These are phyloP conservation scores for Acarapis woodi DNA, from an alignment of 1,140 invertebrate genomes.

Conservation along the genomic window DNA sequence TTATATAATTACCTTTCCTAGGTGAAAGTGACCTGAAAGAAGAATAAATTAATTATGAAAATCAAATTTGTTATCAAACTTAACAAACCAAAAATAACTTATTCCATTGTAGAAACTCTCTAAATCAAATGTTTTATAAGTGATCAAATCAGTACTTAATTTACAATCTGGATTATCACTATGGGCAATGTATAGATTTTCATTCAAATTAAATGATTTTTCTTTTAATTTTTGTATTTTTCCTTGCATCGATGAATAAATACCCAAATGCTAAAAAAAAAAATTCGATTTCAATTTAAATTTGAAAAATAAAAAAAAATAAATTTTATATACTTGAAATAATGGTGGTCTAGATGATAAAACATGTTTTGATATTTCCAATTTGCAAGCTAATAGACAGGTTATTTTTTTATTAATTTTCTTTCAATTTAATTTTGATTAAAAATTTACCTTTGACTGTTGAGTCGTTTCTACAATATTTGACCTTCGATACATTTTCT, in stretches of 20 bases:
- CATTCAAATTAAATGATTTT: slow-evolving; percentile 67
- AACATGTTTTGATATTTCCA: slow-evolving; percentile 45
- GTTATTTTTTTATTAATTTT: too few relatives aligned
- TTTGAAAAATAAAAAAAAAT: too few relatives aligned
- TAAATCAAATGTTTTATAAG: slow-evolving; percentile 52
- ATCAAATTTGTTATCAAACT: too few relatives aligned
- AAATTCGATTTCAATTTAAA: too few relatives aligned
- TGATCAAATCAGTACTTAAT: slow-evolving; percentile 41
- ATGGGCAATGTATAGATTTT: slow-evolving; percentile 36
- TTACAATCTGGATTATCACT: slow-evolving; percentile 30
- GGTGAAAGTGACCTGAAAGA: too few relatives aligned
- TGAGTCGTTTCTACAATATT: slow-evolving; percentile 60
- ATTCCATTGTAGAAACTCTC: slow-evolving; percentile 56
- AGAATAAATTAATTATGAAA: too few relatives aligned
- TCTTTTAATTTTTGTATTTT: slow-evolving; percentile 92
- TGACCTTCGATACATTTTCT: slow-evolving; percentile 62
- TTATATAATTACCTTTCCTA: slow-evolving; percentile 44
- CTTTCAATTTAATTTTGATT: too few relatives aligned
- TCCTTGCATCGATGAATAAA: slow-evolving; percentile 74
- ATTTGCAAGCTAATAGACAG: too few relatives aligned
- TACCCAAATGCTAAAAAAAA: slow-evolving; percentile 82
- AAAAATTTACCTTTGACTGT: slow-evolving; percentile 43
- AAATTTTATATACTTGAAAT: too few relatives aligned
- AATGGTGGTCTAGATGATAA: slow-evolving; percentile 44
- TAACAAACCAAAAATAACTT: slow-evolving; percentile 74